A percentile compares a stretch with the other conserved stretches of the same genome.
These are phyloP conservation scores for Hydropsyche tenuis DNA, from an alignment of 1,140 invertebrate species.

Conservation along the genomic window DNA sequence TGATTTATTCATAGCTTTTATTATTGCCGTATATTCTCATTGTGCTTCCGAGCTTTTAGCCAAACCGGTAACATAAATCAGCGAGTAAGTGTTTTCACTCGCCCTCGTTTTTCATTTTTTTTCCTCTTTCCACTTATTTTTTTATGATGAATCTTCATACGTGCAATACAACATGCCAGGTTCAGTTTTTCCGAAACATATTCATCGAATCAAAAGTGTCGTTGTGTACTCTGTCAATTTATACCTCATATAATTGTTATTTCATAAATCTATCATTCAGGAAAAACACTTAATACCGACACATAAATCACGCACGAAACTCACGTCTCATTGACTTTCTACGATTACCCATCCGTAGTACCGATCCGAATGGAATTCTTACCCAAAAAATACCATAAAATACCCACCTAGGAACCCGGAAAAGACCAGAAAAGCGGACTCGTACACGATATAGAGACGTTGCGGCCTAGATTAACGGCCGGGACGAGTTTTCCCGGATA, in stretches of 20 bases:
- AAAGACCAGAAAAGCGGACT: neutral
- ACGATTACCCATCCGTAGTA: no score
- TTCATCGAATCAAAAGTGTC: no score
- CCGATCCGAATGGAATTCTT: no score
- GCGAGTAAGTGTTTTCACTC: slow-evolving; percentile 8
- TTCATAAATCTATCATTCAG: no score
- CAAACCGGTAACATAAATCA: slow-evolving; percentile 17
- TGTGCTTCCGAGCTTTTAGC: neutral
- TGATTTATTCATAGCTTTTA: slow-evolving; percentile 21
- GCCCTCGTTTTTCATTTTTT: neutral
- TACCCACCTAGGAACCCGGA: no score
- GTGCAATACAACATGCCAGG: no score
- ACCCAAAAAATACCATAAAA: no score
- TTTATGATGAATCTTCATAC: no score
- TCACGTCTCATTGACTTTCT: neutral
- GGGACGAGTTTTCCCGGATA: slow-evolving; percentile 28
- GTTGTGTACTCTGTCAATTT: no score
- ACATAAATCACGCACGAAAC: neutral
- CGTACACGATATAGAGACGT: slow-evolving; percentile 35
- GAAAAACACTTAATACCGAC: neutral
- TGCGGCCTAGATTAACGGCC: slow-evolving; percentile 31
- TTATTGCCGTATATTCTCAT: slow-evolving; percentile 18
- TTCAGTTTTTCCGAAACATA: no score
- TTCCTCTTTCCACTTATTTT: neutral
- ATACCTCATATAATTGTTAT: no score